phyloP scores from a whole-genome alignment of 2,888 invertebrate species.

The Catonia carolina region DNA sequence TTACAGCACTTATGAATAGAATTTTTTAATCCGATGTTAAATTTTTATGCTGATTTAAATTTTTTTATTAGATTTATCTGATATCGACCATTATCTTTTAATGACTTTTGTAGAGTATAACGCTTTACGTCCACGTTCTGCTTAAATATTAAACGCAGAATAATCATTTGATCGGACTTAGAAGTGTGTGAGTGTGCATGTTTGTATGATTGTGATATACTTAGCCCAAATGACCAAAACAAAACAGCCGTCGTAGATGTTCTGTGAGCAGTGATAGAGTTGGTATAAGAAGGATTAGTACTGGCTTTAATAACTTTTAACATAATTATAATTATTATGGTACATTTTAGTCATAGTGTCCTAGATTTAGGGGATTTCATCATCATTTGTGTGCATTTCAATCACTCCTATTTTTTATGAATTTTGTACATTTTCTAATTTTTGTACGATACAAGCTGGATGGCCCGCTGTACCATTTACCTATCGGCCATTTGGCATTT shows the following conservation, averaged over 20 bases:
- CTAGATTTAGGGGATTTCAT: constrained; percentile 27
- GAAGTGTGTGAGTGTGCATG: neutral
- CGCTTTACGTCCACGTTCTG: constrained; percentile 11
- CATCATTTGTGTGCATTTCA: constrained; percentile 37
- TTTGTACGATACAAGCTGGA: constrained; percentile 30
- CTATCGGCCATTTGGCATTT: constrained; percentile 16
- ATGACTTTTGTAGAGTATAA: neutral
- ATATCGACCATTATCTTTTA: constrained; percentile 8
- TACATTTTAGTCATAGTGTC: constrained; percentile 27
- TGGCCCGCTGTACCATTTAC: constrained; percentile 21
- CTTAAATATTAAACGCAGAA: neutral
- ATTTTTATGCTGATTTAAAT: constrained; percentile 7
- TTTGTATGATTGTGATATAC: neutral
- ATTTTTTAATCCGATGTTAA: constrained; percentile 9
- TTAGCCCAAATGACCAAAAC: constrained; percentile 17
- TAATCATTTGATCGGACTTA: no score
- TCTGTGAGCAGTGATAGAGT: neutral
- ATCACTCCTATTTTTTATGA: constrained; percentile 35
- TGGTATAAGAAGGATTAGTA: constrained; percentile 20
- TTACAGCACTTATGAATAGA: constrained; percentile 11
- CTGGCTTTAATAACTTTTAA: constrained; percentile 26
- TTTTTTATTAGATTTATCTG: constrained; percentile 5
- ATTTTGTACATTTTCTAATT: constrained; percentile 33
- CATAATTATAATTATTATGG: constrained; percentile 4
- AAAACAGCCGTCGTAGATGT: constrained; percentile 21